Evolutionary conservation across 2,797 vertebrate genomes (phyloP).

Genomic region (Sandelia bainsii): DNA sequence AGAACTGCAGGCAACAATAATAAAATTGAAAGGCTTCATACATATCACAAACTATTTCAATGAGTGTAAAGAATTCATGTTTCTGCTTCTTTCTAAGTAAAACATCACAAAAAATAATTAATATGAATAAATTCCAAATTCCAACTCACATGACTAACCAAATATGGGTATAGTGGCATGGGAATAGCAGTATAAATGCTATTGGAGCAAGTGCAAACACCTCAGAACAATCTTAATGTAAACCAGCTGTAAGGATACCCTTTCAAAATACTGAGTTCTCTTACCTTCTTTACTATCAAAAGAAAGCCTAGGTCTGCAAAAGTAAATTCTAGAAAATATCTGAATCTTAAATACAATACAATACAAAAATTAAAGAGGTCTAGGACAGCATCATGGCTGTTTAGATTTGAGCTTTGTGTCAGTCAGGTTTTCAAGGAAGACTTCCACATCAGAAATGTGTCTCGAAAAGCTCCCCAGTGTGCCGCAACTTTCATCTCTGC

Average conservation of each 20-base stretch:
- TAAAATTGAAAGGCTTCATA: conserved; percentile 74
- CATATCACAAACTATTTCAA: conserved; percentile 47
- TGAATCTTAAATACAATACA: conserved; percentile 86
- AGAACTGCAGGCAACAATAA: conserved; percentile 80
- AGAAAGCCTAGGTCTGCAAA: conserved; percentile 79
- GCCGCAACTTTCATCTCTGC: conserved; percentile 59
- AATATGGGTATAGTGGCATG: conserved; percentile 57
- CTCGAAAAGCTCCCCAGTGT: conserved; percentile 78
- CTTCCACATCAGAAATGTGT: conserved; percentile 88
- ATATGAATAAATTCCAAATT: conserved; percentile 41
- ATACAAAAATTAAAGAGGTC: conserved; percentile 88
- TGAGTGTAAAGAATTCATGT: conserved; percentile 47
- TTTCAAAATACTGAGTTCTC: conserved; percentile 58
- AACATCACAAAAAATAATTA: conserved; percentile 49
- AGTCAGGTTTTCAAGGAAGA: conserved; percentile 92
- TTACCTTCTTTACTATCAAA: conserved; percentile 74
- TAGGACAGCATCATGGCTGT: conserved; percentile 83
- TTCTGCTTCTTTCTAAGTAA: conserved; percentile 47
- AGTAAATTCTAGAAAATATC: conserved; percentile 92
- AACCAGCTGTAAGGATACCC: conserved; percentile 46
- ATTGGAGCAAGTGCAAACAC: conserved; percentile 77
- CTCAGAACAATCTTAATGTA: conserved; percentile 50
- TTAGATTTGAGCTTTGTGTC: conserved; percentile 83
- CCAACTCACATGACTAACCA: conserved; percentile 51
- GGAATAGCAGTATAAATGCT: conserved; percentile 74